Conservation (phyloP, 2,113 vertebrate genomes). For the Silurus glanis region DNA sequence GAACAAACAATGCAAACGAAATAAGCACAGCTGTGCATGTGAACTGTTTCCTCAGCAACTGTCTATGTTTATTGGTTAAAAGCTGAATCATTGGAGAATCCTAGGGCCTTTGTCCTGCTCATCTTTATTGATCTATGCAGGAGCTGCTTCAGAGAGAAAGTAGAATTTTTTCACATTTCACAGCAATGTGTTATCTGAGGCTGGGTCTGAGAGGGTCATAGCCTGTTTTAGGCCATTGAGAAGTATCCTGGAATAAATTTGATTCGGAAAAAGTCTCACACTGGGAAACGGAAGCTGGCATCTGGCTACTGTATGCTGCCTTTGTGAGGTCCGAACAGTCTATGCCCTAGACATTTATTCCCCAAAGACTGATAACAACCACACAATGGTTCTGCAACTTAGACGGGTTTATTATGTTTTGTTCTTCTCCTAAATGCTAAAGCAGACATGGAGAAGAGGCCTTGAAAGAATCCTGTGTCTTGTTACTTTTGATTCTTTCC, state of each 20-base stretch:
- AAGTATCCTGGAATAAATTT: not conserved
- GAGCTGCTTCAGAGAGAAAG: not conserved
- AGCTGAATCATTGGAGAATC: constrained; percentile 58
- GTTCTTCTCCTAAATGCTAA: constrained; percentile 66
- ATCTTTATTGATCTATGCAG: constrained; percentile 32
- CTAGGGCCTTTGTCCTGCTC: constrained; percentile 12
- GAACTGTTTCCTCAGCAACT: constrained; percentile 69
- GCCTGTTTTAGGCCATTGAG: constrained; percentile 33
- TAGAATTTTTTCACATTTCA: not conserved
- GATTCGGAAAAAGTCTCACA: constrained; percentile 18
- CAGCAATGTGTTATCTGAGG: constrained; percentile 46
- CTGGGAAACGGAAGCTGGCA: constrained; percentile 18
- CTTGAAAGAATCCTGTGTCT: constrained; percentile 71
- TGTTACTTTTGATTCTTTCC: constrained; percentile 65
- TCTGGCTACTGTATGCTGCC: constrained; percentile 31
- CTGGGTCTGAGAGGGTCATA: not conserved
- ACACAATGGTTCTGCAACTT: constrained; percentile 52
- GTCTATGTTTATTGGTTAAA: constrained; percentile 69
- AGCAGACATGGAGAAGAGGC: constrained; percentile 59
- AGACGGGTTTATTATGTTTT: constrained; percentile 61
- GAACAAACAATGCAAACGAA: constrained; percentile 69
- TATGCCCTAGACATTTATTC: constrained; percentile 53
- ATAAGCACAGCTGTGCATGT: constrained; percentile 63
- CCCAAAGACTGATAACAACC: constrained; percentile 56
- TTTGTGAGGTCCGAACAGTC: constrained; percentile 47